Evolutionary conservation across 2,888 invertebrate species (phyloP), one percentile per base, ranked within the genome.

Genomic region (Linnaemya tessellans): DNA sequence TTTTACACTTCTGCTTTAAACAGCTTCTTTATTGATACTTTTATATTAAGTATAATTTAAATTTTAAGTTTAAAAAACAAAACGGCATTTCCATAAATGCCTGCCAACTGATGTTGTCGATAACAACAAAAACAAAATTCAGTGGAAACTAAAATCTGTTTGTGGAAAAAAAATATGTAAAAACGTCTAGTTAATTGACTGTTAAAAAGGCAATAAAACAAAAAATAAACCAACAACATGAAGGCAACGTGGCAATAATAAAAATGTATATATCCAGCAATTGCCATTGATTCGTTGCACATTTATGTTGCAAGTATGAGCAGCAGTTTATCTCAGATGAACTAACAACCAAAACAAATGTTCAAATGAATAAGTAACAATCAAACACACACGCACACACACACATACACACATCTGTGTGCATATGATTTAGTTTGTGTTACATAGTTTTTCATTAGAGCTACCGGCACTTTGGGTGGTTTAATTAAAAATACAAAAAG

Each of bases 201-300:
- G 85, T 85, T 85, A 85, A 85, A 85, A 85, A 82, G 82, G 74
- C 85, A 85, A 85, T 85, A 82, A 82, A 85, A 85, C 82, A 85
- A 82, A n/a, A n/a, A n/a, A 84, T 81, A 84, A 81, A 82, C 74
- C 64, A 54, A 75, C 71, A 71, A 73, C 54, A 75, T 65, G 54
- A 64, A 74, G 2, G 30, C 41, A 54, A n/a, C 35, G 73, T 25
- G 73, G 54, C 11, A 68, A 68, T 18, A 30, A 46, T 20, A 43
- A 58, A 41, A 73, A 49, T 43, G 18, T 7, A n/a, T n/a, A n/a
- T 10, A 20, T 49, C 56, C 54, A 65, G 78, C 82, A 85, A 82
- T 85, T 82, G 82, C 74, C 79, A 85, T 85, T 82, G 82, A 85
- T 79, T 82, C 71, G 79, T 54, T 71, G 51, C 68, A 64, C 62